These are phyloP conservation scores for Operophtera brumata DNA, from an alignment of 2,888 invertebrate species.

Conservation along the genomic window DNA sequence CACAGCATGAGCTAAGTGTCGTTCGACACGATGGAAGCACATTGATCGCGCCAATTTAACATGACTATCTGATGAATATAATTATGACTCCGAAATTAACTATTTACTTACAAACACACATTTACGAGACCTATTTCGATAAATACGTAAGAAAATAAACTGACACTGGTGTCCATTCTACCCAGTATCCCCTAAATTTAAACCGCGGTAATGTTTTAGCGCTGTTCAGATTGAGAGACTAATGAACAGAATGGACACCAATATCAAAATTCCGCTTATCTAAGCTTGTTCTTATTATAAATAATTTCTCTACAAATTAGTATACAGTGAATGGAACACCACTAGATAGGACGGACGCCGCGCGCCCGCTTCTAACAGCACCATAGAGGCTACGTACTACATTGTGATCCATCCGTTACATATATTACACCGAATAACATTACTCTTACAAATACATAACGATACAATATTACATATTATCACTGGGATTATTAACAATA, in stretches of 20 bases:
- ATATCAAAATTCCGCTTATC: constrained; percentile 65
- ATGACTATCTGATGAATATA: constrained; percentile 25
- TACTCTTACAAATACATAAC: constrained; percentile 80
- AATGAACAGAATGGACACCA: constrained; percentile 16
- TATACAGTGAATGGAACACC: constrained; percentile 70
- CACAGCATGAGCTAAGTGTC: constrained; percentile 59
- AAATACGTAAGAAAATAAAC: constrained; percentile 80
- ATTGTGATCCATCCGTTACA: constrained; percentile 68
- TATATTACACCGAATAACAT: constrained; percentile 74
- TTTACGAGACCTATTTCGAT: constrained; percentile 71
- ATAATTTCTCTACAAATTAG: constrained; percentile 80
- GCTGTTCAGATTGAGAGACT: no score
- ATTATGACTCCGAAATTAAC: constrained; percentile 60
- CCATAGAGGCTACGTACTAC: constrained; percentile 59
- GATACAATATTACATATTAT: constrained; percentile 81
- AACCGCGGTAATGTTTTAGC: no score
- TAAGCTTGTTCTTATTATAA: constrained; percentile 77
- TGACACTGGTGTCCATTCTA: constrained; percentile 37
- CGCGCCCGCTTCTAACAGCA: constrained; percentile 45
- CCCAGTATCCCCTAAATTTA: no score
- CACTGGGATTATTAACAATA: constrained; percentile 81
- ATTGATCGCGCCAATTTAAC: constrained; percentile 30
- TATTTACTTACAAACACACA: constrained; percentile 72
- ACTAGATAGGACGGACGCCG: constrained; percentile 38
- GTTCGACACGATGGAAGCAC: constrained; percentile 53